Conservation (phyloP, 2,797 vertebrate species). For the Typhlichthys subterraneus region DNA sequence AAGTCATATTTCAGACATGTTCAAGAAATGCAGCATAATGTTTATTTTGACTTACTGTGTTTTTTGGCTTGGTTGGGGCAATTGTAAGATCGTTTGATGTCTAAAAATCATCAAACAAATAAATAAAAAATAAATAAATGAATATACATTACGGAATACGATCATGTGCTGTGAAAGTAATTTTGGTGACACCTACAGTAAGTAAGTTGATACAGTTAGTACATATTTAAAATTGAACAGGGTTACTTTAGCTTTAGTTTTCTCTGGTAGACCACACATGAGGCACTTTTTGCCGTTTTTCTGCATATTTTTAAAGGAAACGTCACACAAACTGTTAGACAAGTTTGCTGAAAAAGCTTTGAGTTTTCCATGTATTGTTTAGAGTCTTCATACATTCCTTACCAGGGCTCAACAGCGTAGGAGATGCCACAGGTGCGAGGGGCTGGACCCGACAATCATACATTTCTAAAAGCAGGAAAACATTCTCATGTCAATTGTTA, state of each 20-base stretch:
- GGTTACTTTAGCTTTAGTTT: too few species aligned
- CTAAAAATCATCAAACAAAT: conserved; percentile 54
- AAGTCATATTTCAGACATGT: not conserved
- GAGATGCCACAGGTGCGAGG: conserved; percentile 52
- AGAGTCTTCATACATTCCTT: conserved; percentile 18
- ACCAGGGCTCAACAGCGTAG: conserved; percentile 72
- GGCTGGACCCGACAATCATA: conserved; percentile 60
- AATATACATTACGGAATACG: not conserved
- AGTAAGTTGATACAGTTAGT: too few species aligned
- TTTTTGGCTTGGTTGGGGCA: conserved; percentile 86
- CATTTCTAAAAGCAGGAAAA: conserved; percentile 58
- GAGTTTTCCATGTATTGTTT: too few species aligned
- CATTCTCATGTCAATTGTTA: not conserved
- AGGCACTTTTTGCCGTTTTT: too few species aligned
- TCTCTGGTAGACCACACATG: too few species aligned
- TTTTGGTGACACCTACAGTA: too few species aligned
- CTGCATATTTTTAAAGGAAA: too few species aligned
- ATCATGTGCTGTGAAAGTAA: not conserved
- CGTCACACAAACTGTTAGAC: too few species aligned
- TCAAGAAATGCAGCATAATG: not conserved
- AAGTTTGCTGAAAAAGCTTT: too few species aligned
- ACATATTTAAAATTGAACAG: too few species aligned
- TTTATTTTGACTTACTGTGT: conserved; percentile 85
- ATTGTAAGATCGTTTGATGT: conserved; percentile 82
- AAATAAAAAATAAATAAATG: not conserved